Base-by-base conservation (phyloP, 2,113 vertebrate genomes). In the Dasyurus viverrinus region DNA sequence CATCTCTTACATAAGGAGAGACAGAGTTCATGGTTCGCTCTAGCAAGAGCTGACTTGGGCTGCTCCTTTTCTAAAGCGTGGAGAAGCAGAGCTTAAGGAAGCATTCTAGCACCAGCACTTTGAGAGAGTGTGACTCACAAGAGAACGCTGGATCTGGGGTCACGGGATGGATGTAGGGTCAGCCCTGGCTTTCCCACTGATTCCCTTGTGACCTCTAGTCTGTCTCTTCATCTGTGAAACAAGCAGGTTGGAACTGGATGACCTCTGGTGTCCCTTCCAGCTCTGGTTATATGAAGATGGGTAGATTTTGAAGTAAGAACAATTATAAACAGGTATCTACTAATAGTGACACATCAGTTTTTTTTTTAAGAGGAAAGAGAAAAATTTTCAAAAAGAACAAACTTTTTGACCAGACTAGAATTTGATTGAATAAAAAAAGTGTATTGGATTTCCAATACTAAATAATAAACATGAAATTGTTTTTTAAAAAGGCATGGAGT, bases 401-500 rank as follows among this genome's bases (percentile, higher is more conserved):
- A 98, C 95, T 97, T 97, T 98, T 89, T 94, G 96, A 98, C 93
- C 96, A 98, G 97, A 98, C 96, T 95, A 96, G 93, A 97, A 95
- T 95, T 98, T 98, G 97, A 98, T 98, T 98, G 98, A 98, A 98
- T 99, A 98, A 98, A 98, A 98, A 99, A 99, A 97, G 97, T 98
- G 98, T 99, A 99, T 99, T 99, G 99, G 98, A 97, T 96, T 89
- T 97, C 98, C 98, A 99, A 99, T 98, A 99, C 98, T 95, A 99
- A 99, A 99, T 98, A 98, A 99, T 98, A 99, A 99, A 98, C 99
- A 99, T 98, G 98, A 99, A 98, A 97, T 96, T 98, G 96, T 98
- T 96, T 97, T 98, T 99, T 97, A 98, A 99, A 99, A 99, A 99
- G 99, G 99, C 99, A 99, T 99, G 99, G 99, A 99, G 98, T 98